Conservation (phyloP, 2,888 invertebrate species). For the Linyphia triangularis region DNA sequence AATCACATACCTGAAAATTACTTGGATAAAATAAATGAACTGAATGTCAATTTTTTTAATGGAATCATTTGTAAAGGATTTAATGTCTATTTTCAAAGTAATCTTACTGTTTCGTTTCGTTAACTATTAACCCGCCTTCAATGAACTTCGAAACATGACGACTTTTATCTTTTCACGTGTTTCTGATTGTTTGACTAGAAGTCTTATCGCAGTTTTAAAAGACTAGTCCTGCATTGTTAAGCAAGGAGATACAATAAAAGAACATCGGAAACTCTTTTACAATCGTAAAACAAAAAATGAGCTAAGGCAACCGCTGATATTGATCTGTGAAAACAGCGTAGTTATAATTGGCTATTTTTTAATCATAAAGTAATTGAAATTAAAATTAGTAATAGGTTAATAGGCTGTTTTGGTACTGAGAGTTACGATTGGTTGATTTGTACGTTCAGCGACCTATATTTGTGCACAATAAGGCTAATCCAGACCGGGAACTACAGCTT, state of each 20-base stretch:
- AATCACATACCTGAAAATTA: constrained; percentile 1
- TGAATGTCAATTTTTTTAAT: background rate
- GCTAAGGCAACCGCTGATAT: no score
- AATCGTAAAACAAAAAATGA: no score
- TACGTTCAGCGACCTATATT: no score
- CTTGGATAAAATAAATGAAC: background rate
- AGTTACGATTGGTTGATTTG: no score
- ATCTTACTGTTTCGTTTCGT: constrained; percentile 8
- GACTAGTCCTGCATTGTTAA: constrained; percentile 6
- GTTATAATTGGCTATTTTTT: no score
- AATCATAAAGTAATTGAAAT: no score
- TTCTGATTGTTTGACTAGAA: constrained; percentile 41
- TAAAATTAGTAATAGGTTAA: no score
- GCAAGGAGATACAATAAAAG: background rate
- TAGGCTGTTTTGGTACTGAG: no score
- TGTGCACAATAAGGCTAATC: no score
- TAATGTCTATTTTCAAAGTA: constrained; percentile 11
- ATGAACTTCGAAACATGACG: constrained; percentile 55
- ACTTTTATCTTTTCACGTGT: constrained; percentile 56
- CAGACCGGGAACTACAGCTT: no score
- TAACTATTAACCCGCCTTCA: constrained; percentile 52
- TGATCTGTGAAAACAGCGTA: no score
- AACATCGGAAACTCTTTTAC: no score
- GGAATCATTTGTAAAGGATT: background rate
- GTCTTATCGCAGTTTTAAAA: constrained; percentile 22